A percentile compares a stretch with the other conserved stretches of the same genome.
phyloP scores from a whole-genome alignment of 2,113 vertebrate genomes.

The Pelvicachromis taeniatus region DNA sequence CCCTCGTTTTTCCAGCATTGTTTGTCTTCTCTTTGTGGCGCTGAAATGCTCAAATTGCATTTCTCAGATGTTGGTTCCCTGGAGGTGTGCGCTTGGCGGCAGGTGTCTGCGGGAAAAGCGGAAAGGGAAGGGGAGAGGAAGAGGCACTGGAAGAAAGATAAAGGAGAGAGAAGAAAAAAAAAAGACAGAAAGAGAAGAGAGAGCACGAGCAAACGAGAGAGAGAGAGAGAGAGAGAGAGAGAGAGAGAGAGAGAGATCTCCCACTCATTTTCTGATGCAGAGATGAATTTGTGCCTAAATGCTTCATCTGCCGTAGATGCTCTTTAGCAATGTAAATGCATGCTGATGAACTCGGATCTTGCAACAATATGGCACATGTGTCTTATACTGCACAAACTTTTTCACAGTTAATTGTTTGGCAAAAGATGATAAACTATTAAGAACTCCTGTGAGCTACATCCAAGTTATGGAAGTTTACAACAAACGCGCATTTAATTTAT shows the following conservation, averaged over 20 bases:
- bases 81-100: constrained; percentile 77
- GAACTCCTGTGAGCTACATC: constrained; percentile 40
- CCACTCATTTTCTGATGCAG: constrained; percentile 70
- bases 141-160: constrained; percentile 53
- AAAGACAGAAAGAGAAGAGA: constrained; percentile 30
- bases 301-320: constrained; percentile 91
- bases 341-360: constrained; percentile 88
- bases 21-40: constrained; percentile 73
- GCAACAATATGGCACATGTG: constrained; percentile 84
- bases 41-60: constrained; percentile 73
- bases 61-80: constrained; percentile 74
- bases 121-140: constrained; percentile 7
- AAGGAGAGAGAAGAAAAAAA: not conserved
- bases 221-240: constrained; percentile 70
- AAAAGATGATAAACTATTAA: constrained; percentile 49
- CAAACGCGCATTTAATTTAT: constrained; percentile 3
- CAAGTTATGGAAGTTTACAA: constrained; percentile 55
- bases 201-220: constrained; percentile 44
- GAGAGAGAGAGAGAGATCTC: constrained; percentile 72
- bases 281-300: constrained; percentile 88
- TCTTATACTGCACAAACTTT: constrained; percentile 82
- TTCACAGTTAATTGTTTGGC: constrained; percentile 85
- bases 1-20: constrained; percentile 64
- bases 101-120: constrained; percentile 74
- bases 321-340: constrained; percentile 99